phyloP scores from a whole-genome alignment of 1,140 invertebrate genomes.

The Bombus polaris region DNA sequence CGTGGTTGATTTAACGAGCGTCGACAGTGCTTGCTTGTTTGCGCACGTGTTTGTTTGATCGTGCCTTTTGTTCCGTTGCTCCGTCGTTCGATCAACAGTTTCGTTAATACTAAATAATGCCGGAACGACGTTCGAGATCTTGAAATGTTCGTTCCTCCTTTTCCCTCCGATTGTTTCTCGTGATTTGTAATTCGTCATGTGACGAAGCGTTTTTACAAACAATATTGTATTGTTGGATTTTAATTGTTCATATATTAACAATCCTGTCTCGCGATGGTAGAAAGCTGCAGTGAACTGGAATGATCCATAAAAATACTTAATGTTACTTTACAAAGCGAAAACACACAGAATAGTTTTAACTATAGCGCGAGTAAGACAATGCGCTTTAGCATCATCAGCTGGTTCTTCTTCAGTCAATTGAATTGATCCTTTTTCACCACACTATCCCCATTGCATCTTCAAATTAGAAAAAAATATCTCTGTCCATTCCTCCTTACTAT shows the following conservation, averaged over 20 bases:
- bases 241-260: not conserved
- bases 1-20: slow-evolving; percentile 37
- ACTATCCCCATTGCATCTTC: too few relatives aligned
- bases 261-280: not conserved
- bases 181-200: not conserved
- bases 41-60: slow-evolving; percentile 30
- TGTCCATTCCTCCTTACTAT: too few relatives aligned
- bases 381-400: too few relatives aligned
- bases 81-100: slow-evolving; percentile 12
- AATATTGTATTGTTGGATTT: not conserved
- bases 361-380: too few relatives aligned
- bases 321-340: not conserved
- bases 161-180: not conserved
- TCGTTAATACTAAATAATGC: slow-evolving; percentile 13
- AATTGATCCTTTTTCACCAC: too few relatives aligned
- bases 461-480: too few relatives aligned
- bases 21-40: slow-evolving; percentile 10
- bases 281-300: not conserved
- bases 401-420: too few relatives aligned
- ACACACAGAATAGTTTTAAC: not conserved
- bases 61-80: slow-evolving; percentile 19
- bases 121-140: not conserved
- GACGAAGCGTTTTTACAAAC: not conserved
- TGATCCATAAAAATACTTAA: not conserved
- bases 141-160: not conserved